Evolutionary conservation across 2,113 vertebrate species (phyloP).

Genomic region (Oncorhynchus clarkii): DNA sequence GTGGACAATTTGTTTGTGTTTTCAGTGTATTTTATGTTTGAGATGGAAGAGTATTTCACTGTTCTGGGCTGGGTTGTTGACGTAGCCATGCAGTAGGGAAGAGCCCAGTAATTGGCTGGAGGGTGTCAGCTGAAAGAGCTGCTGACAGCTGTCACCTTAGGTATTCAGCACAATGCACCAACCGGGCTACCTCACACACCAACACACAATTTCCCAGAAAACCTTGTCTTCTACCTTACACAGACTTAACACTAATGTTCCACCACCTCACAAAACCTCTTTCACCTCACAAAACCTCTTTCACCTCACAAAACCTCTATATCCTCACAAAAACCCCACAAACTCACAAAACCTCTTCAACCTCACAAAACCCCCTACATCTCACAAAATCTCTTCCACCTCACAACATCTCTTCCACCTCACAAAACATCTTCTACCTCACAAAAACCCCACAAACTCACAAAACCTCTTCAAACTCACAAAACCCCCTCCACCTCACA

Average conservation of each 20-base stretch:
- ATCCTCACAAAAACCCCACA: no score
- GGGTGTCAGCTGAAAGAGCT: background rate
- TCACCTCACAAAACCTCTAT: background rate
- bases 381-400: no score
- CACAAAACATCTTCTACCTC: background rate
- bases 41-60: background rate
- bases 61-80: background rate
- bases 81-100: background rate
- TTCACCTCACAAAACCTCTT: background rate
- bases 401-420: background rate
- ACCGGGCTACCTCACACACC: slow-evolving; percentile 4
- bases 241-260: no score
- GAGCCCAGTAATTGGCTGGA: background rate
- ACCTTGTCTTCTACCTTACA: no score
- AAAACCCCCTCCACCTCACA: no score
- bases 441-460: no score
- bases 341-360: no score
- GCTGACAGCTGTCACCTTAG: background rate
- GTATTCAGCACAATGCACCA: slow-evolving; percentile 21
- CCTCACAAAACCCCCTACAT: no score
- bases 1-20: background rate
- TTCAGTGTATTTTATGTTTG: background rate
- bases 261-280: background rate
- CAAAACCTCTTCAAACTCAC: background rate
- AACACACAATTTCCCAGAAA: background rate